Evolutionary conservation across 1,140 invertebrate species (phyloP), one percentile per base, ranked within the genome.

Genomic region (Branchinecta lindahli): DNA sequence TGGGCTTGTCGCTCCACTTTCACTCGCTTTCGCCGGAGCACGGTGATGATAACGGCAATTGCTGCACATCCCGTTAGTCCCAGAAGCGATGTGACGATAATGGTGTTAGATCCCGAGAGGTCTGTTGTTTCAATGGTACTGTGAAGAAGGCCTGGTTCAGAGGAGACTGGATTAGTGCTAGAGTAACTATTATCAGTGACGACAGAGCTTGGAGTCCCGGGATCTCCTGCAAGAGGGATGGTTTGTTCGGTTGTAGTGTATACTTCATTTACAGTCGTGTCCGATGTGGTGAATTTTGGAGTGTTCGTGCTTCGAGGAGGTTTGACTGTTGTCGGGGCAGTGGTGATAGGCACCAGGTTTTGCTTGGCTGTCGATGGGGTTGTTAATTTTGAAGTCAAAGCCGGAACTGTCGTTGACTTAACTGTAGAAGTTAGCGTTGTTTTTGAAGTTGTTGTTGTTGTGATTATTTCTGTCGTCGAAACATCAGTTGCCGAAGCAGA

Each of bases 1-100:
- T 72, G 72, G 15, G 69, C 66, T 46, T 72, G 74, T 44, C 69
- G 47, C 68, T 44, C 67, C 45, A 20, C 69, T 33, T 44, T 52
- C 8, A 33, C 20, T n/a, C 46, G 65, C 46, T 46, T 46, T 21
- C 45, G 47, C 9, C 67, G 45, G 7, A 70, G 5, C 45, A 44
- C 52, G n/a, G 33, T 47, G 10, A 68, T 0, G 21, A 67, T 69
- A 7, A 69, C 45, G 15, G 68, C 20, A 20, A 72, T n/a, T 20
- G 72, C 45, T 21, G 45, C 15, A 18, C 66, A 66, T 4, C 20
- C 46, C 12, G 21, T 67, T 9, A 68, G 45, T 18, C 69, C 21
- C 2, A 70, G 18, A 61, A 69, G 45, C 15, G 68, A 46, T 66
- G 45, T 33, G 66, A 12, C 20, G 8, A 67, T 66, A n/a, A n/a